Base-by-base conservation (phyloP, 2,888 invertebrate species). In the Epicampocera succincta region DNA sequence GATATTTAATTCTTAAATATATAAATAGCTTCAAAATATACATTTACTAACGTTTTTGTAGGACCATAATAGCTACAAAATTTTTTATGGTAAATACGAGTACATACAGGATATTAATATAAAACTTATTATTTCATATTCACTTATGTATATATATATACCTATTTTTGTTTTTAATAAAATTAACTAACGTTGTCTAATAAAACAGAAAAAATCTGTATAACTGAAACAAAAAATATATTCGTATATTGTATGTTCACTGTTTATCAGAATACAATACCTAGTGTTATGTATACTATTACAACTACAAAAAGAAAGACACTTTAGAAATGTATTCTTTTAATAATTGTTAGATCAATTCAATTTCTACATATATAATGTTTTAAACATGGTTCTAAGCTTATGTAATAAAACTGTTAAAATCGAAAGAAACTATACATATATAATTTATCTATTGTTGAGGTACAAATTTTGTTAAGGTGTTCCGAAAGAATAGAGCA, bases 401-500 rank as follows among this genome's bases (percentile, higher is more conserved):
- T 25, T 52, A 0, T 25, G 12, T 52, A 13, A 52, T 5, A 52
- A 52, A n/a, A 25, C 52, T 50, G 21, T 25, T 25, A 46, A 15
- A 46, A 46, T 15, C 17, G 17, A 46, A 46, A 46, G 9, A 9
- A 46, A 46, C 5, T 0, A 15, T 46, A 46, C 15, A 15, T 46
- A 46, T 46, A 15, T 21, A 60, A 12, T 15, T 60, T 19, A 48
- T 61, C 38, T 38, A 69, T 42, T 71, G 44, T 42, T 60, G 63
- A 78, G 74, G 78, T 82, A 82, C 52, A 65, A 78, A 71, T 78
- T 76, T 19, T 73, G 25, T 75, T 72, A 33, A 19, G 38, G 58
- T 38, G 15, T 63, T 69, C 63, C 60, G 46, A 63, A 74, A 74
- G n/a, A 25, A n/a, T 54, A 29, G 48, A 4, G 8, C 13, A 42